Conservation (phyloP, 1,140 invertebrate genomes). For the Bombus cullumanus region DNA sequence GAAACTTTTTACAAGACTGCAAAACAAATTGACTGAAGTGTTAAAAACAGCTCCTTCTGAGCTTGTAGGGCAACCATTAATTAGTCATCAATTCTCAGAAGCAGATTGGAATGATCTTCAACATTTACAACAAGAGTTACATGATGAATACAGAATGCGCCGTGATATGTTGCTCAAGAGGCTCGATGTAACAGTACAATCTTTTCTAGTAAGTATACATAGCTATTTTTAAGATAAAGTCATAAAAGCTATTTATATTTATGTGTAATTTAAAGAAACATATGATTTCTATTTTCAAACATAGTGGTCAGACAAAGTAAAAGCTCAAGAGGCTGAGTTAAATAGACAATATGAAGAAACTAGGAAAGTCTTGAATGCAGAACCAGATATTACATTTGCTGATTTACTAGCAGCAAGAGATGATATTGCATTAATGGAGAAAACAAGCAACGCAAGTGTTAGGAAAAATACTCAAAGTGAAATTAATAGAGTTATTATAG, state of each 20-base stretch:
- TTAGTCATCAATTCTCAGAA: constrained; percentile 88
- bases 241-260: constrained; percentile 15
- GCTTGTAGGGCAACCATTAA: constrained; percentile 89
- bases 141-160: constrained; percentile 91
- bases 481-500: constrained; percentile 94
- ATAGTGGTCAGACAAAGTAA: constrained; percentile 93
- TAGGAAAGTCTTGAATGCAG: constrained; percentile 85
- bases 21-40: constrained; percentile 88
- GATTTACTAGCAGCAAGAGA: constrained; percentile 92
- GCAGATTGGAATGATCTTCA: constrained; percentile 92
- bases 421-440: constrained; percentile 92
- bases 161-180: constrained; percentile 95
- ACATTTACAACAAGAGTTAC: constrained; percentile 87
- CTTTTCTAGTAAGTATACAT: constrained; percentile 87
- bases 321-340: constrained; percentile 89
- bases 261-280: constrained; percentile 14
- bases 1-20: constrained; percentile 91
- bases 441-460: constrained; percentile 92
- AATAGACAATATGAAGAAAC: constrained; percentile 87
- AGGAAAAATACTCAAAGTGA: constrained; percentile 91
- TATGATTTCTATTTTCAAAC: constrained; percentile 56
- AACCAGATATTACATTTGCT: constrained; percentile 86
- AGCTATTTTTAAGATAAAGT: constrained; percentile 4
- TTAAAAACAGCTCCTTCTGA: constrained; percentile 85
- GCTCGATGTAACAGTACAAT: constrained; percentile 96